A percentile compares a stretch with the other conserved stretches of the same genome.
These are phyloP conservation scores for Nematopogon swammerdamellus DNA, from an alignment of 2,888 invertebrate genomes.

Conservation along the genomic window DNA sequence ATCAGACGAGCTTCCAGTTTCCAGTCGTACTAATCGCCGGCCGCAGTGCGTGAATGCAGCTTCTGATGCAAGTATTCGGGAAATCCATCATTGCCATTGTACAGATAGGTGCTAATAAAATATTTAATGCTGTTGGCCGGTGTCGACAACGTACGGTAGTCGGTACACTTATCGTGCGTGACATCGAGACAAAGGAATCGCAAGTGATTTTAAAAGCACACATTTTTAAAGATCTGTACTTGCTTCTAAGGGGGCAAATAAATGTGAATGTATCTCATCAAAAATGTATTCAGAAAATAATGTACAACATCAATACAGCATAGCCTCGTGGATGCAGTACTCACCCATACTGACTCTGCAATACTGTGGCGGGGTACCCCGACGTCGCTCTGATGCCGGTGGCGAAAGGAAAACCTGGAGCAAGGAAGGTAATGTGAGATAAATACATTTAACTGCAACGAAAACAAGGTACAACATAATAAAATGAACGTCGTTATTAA, in stretches of 20 bases:
- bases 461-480: no score
- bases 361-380: constrained; percentile 68
- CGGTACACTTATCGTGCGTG: not conserved
- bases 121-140: not conserved
- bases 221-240: not conserved
- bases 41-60: no score
- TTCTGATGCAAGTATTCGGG: not conserved
- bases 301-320: no score
- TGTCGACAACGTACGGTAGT: not conserved
- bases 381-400: constrained; percentile 63
- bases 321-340: constrained; percentile 28
- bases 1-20: no score
- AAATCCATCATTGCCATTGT: not conserved
- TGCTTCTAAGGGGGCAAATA: no score
- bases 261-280: no score
- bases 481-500: no score
- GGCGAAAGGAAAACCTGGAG: constrained; percentile 69
- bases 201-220: not conserved
- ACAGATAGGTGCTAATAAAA: not conserved
- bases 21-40: not conserved
- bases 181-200: not conserved
- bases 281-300: no score
- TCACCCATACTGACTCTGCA: constrained; percentile 85
- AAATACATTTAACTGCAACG: no score
- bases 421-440: no score